phyloP scores from a whole-genome alignment of 1,140 invertebrate genomes.

The Trypoxylus dichotomus region DNA sequence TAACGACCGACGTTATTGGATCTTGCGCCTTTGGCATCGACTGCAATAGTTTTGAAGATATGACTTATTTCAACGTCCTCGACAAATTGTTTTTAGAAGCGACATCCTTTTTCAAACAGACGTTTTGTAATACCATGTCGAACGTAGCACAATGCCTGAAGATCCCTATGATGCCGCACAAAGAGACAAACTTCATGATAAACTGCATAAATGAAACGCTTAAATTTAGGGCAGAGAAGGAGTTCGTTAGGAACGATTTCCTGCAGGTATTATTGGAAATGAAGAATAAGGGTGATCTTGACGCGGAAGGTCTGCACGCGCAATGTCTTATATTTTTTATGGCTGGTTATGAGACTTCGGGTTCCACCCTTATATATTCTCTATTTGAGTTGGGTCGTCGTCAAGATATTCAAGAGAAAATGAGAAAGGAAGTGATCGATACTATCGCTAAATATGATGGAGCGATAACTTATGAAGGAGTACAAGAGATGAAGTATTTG shows the following conservation, averaged over 20 bases:
- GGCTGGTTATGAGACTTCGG: slow-evolving; percentile 58
- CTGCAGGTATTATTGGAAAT: slow-evolving; percentile 35
- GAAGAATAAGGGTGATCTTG: slow-evolving; percentile 21
- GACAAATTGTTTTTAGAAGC: not conserved
- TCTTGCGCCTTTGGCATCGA: not conserved
- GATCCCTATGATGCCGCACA: not conserved
- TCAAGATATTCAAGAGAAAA: slow-evolving; percentile 53
- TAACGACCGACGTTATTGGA: not conserved
- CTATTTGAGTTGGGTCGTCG: slow-evolving; percentile 56
- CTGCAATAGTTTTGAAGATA: not conserved
- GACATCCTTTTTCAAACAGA: not conserved
- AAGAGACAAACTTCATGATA: slow-evolving; percentile 34
- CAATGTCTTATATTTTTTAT: slow-evolving; percentile 41
- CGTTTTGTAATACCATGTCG: not conserved
- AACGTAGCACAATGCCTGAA: not conserved
- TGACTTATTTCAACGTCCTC: not conserved
- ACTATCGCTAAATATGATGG: slow-evolving; percentile 54
- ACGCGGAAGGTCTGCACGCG: slow-evolving; percentile 11
- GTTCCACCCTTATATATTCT: slow-evolving; percentile 53
- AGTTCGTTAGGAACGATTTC: slow-evolving; percentile 38
- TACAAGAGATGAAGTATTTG: slow-evolving; percentile 30
- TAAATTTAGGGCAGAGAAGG: slow-evolving; percentile 37
- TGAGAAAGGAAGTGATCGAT: slow-evolving; percentile 53
- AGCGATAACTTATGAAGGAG: slow-evolving; percentile 1
- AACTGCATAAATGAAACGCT: slow-evolving; percentile 35